Percentiles rank a stretch among this genome's conserved stretches.
Conservation (phyloP, 2,113 vertebrate species). For the Chaetodon auriga region DNA sequence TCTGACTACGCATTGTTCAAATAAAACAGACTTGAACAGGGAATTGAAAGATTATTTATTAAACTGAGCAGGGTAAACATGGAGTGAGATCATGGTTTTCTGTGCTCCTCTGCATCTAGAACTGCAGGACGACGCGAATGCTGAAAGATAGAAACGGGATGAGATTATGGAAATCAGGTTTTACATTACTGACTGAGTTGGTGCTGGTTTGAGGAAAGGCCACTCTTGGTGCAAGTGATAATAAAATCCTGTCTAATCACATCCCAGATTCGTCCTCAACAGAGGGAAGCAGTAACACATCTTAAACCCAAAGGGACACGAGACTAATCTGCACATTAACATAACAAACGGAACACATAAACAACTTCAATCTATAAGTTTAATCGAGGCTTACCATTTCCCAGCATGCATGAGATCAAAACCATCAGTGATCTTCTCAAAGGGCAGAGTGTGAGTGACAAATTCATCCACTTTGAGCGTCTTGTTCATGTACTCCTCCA, state of each 20-base stretch:
- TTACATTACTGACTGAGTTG: not conserved
- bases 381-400: conserved; percentile 79
- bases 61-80: conserved; percentile 19
- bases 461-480: conserved; percentile 89
- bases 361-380: not conserved
- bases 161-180: not conserved
- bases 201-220: not conserved
- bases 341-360: not conserved
- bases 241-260: not conserved
- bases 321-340: not conserved
- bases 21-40: conserved; percentile 36
- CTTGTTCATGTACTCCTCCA: conserved; percentile 88
- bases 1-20: conserved; percentile 38
- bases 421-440: conserved; percentile 86
- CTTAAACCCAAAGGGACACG: conserved; percentile 5
- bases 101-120: conserved; percentile 24
- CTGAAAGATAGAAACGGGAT: conserved; percentile 37
- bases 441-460: conserved; percentile 87
- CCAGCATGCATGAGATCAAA: conserved; percentile 87
- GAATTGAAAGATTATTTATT: conserved; percentile 58
- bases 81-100: not conserved
- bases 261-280: conserved; percentile 34
- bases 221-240: not conserved
- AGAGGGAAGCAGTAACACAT: conserved; percentile 52
- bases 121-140: conserved; percentile 62